Evolutionary conservation across 2,888 invertebrate genomes (phyloP).

Genomic region (Operophtera brumata): DNA sequence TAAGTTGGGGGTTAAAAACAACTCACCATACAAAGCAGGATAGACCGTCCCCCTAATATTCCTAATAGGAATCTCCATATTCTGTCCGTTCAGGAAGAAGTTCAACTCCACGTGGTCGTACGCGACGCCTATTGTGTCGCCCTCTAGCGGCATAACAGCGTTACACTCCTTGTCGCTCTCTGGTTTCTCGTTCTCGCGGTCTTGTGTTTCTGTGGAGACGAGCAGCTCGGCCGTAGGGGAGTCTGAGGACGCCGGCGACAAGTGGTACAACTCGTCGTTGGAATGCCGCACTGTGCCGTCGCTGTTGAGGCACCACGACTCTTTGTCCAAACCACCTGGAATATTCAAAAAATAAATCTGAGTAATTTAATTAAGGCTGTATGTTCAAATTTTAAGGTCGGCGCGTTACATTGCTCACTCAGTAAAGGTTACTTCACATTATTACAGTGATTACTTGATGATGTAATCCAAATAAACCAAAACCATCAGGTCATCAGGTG

Average conservation of each 20-base stretch:
- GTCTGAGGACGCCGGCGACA: constrained; percentile 71
- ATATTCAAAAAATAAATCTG: constrained; percentile 20
- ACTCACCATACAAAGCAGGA: constrained; percentile 94
- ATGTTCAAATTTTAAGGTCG: too few species aligned
- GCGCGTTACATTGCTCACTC: too few species aligned
- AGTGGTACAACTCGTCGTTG: constrained; percentile 87
- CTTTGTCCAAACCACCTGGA: constrained; percentile 90
- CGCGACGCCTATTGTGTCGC: constrained; percentile 95
- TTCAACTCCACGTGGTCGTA: constrained; percentile 98
- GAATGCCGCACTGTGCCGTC: constrained; percentile 93
- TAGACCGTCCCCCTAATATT: constrained; percentile 95
- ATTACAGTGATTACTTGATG: too few species aligned
- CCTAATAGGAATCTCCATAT: constrained; percentile 90
- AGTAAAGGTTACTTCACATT: too few species aligned
- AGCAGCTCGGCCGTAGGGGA: constrained; percentile 71
- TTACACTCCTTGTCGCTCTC: constrained; percentile 55
- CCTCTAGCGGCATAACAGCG: constrained; percentile 88
- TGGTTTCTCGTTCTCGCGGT: constrained; percentile 52
- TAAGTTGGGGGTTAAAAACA: background rate
- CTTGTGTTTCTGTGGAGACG: constrained; percentile 53
- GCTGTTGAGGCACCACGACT: constrained; percentile 96
- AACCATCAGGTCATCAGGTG: too few species aligned
- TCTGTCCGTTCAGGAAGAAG: constrained; percentile 95
- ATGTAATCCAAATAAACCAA: too few species aligned
- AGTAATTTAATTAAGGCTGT: too few species aligned